Conservation (phyloP, 2,888 invertebrate species). For the Eugnorisma glareosa region DNA sequence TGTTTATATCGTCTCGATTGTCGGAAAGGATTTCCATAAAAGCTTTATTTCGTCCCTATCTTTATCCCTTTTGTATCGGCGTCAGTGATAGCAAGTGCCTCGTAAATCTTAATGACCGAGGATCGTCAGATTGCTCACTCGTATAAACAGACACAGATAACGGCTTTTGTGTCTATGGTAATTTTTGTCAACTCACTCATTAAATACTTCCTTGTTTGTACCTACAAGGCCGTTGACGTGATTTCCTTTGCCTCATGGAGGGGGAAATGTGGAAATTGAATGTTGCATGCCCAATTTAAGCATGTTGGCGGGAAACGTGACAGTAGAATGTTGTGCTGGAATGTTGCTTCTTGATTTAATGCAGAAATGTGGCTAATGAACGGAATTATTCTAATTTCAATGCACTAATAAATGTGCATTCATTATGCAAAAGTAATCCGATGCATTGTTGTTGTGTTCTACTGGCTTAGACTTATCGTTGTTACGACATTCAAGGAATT, state of each 20-base stretch:
- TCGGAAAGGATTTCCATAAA: slow-evolving; percentile 72
- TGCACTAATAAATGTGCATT: slow-evolving; percentile 56
- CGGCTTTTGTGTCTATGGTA: slow-evolving; percentile 63
- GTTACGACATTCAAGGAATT: slow-evolving; percentile 21
- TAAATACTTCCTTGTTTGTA: slow-evolving; percentile 47
- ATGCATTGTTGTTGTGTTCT: slow-evolving; percentile 41
- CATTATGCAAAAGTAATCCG: slow-evolving; percentile 26
- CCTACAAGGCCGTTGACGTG: slow-evolving; percentile 27
- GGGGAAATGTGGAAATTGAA: slow-evolving; percentile 43
- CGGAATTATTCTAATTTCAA: slow-evolving; percentile 60
- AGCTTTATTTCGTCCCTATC: slow-evolving; percentile 71
- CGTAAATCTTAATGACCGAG: slow-evolving; percentile 79
- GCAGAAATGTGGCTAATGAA: slow-evolving; percentile 53
- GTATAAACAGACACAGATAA: slow-evolving; percentile 65
- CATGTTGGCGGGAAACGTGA: slow-evolving; percentile 10
- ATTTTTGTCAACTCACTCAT: slow-evolving; percentile 49
- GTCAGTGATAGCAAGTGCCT: slow-evolving; percentile 77
- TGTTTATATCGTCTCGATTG: slow-evolving; percentile 69
- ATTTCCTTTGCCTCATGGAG: slow-evolving; percentile 45
- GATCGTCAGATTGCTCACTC: slow-evolving; percentile 68
- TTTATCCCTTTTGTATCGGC: slow-evolving; percentile 70
- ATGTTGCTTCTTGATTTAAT: slow-evolving; percentile 52
- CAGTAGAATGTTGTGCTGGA: slow-evolving; percentile 34
- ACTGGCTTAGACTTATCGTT: background rate
- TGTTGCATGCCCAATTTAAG: slow-evolving; percentile 41